Evolutionary conservation across 1,140 invertebrate species (phyloP).

Genomic region (Diabrotica virgifera): DNA sequence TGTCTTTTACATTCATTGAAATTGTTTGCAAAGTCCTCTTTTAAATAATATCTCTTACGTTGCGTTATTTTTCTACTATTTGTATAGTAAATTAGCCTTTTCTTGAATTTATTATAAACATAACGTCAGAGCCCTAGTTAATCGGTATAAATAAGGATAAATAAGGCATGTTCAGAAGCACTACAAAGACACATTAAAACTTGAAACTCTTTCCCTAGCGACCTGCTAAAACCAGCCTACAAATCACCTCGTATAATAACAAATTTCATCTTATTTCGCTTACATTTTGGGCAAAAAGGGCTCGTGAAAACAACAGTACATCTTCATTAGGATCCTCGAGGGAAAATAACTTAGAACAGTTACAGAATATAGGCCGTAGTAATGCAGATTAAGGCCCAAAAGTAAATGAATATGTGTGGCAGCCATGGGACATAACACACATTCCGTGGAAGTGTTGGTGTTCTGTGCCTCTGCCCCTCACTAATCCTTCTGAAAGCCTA

Average conservation of each 20-base stretch:
- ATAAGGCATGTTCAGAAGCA: neutral
- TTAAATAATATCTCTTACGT: too few relatives aligned
- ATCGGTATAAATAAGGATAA: neutral
- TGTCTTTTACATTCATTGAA: too few relatives aligned
- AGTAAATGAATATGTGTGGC: constrained; percentile 25
- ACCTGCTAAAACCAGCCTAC: neutral
- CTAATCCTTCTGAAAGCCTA: constrained; percentile 23
- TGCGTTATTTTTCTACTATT: neutral
- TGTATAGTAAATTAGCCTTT: neutral
- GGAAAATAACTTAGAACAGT: constrained; percentile 20
- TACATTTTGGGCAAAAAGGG: constrained; percentile 7
- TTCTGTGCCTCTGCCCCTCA: neutral
- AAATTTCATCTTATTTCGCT: neutral
- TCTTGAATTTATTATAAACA: neutral
- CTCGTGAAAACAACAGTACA: constrained; percentile 17
- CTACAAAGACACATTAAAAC: neutral
- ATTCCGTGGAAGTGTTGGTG: constrained; percentile 11
- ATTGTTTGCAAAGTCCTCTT: too few relatives aligned
- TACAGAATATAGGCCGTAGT: constrained; percentile 15
- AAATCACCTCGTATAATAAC: neutral
- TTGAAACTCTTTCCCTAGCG: neutral
- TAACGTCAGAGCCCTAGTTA: neutral
- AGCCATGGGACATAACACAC: constrained; percentile 21
- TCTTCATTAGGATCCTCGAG: constrained; percentile 20
- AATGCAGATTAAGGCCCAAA: constrained; percentile 21